phyloP scores from a whole-genome alignment of 2,113 vertebrate species.

The Rhizomys pruinosus region DNA sequence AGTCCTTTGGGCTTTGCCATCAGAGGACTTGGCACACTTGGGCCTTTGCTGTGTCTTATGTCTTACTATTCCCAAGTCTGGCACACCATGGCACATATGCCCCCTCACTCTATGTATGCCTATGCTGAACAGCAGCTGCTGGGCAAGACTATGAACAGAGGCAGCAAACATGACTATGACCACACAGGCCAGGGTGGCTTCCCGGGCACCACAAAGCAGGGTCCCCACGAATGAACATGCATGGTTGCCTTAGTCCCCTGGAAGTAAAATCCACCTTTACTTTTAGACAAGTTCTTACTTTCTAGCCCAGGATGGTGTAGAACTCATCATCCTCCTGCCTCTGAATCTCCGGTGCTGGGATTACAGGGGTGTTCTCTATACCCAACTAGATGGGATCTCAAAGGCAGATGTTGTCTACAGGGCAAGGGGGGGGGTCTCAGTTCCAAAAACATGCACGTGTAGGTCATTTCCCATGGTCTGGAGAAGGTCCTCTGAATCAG shows the following conservation, averaged over 20 bases:
- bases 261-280: not conserved
- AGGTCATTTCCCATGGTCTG: not conserved
- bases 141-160: rapidly evolving
- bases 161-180: rapidly evolving
- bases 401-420: not conserved
- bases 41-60: not conserved
- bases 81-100: no score
- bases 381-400: not conserved
- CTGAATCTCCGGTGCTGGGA: not conserved
- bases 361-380: not conserved
- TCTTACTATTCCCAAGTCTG: not conserved
- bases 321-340: not conserved
- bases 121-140: not conserved
- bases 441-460: not conserved
- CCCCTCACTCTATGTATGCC: not conserved
- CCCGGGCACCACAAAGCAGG: not conserved
- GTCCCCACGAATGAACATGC: not conserved
- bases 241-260: not conserved
- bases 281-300: not conserved
- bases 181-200: not conserved
- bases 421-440: not conserved
- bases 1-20: not conserved
- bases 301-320: not conserved
- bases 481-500: not conserved
- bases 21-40: not conserved